Evolutionary conservation across 2,888 invertebrate genomes (phyloP).

Genomic region (Aporophyla nigra): DNA sequence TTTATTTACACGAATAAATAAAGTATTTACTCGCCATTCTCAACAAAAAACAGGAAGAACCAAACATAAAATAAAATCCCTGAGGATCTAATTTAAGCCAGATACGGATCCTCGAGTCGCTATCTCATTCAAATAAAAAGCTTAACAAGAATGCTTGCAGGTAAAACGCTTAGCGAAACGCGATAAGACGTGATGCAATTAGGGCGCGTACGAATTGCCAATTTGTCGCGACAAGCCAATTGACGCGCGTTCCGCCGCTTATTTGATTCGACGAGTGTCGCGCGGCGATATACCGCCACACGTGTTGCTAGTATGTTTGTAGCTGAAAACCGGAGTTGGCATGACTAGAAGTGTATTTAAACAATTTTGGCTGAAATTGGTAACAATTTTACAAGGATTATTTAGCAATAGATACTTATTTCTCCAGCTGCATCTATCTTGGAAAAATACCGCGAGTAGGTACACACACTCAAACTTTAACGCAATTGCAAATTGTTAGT

Average conservation of each 20-base stretch:
- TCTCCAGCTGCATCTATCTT: slow-evolving; percentile 1
- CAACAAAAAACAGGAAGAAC: slow-evolving; percentile 41
- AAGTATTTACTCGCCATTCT: slow-evolving; percentile 30
- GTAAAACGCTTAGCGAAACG: slow-evolving; percentile 59
- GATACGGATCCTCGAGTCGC: slow-evolving; percentile 51
- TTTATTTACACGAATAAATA: slow-evolving; percentile 47
- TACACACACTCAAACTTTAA: neutral
- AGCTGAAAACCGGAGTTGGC: slow-evolving; percentile 1
- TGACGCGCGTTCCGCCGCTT: slow-evolving; percentile 62
- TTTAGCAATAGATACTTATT: neutral
- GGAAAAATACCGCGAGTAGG: neutral
- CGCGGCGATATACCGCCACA: slow-evolving; percentile 5
- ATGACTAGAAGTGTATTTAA: neutral
- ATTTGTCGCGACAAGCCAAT: slow-evolving; percentile 80
- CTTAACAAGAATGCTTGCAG: slow-evolving; percentile 63
- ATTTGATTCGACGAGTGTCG: slow-evolving; percentile 66
- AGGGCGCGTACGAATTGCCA: slow-evolving; percentile 79
- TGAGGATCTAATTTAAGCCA: slow-evolving; percentile 58
- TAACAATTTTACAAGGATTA: slow-evolving; percentile 7
- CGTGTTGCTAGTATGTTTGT: slow-evolving; percentile 5
- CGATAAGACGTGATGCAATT: slow-evolving; percentile 73
- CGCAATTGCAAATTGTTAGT: neutral
- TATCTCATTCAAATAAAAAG: slow-evolving; percentile 61
- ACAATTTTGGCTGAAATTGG: neutral
- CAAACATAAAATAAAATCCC: slow-evolving; percentile 57